phyloP scores from a whole-genome alignment of 23 tunicate species.

The Styela plicata region DNA sequence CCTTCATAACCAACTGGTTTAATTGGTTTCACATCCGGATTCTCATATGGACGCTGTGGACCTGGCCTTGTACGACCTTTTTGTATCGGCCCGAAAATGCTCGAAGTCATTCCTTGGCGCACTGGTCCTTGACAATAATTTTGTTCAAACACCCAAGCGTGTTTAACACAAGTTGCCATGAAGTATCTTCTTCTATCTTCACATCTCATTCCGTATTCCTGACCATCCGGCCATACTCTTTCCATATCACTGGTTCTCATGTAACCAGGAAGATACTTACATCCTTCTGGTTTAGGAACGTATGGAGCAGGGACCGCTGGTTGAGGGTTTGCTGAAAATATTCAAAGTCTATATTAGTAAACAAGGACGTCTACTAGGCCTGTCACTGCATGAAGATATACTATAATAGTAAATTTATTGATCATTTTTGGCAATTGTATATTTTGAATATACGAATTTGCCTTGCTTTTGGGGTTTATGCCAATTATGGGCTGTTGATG shows the following conservation, averaged over 20 bases:
- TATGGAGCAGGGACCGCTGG: not conserved
- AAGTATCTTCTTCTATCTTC: not conserved
- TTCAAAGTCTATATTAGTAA: not conserved
- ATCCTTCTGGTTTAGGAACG: not conserved
- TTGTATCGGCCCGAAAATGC: not conserved
- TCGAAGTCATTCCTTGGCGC: not conserved
- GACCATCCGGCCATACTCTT: not conserved
- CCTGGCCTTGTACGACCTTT: not conserved
- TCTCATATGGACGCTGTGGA: not conserved
- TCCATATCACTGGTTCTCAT: not conserved
- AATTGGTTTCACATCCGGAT: not conserved
- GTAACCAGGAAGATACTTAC: not conserved
- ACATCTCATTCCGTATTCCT: slow-evolving; percentile 6
- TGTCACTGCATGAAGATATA: no score
- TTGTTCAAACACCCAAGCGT: slow-evolving; percentile 3
- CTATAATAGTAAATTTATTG: no score
- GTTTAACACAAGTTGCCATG: slow-evolving; percentile 2
- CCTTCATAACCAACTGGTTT: not conserved
- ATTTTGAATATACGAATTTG: no score
- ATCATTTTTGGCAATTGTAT: no score
- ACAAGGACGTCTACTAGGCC: no score
- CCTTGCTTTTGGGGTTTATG: no score
- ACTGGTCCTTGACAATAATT: slow-evolving; percentile 2
- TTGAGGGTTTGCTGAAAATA: not conserved
- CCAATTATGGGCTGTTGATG: no score